Conservation (phyloP, 2,888 invertebrate genomes). For the Diogma glabrata region DNA sequence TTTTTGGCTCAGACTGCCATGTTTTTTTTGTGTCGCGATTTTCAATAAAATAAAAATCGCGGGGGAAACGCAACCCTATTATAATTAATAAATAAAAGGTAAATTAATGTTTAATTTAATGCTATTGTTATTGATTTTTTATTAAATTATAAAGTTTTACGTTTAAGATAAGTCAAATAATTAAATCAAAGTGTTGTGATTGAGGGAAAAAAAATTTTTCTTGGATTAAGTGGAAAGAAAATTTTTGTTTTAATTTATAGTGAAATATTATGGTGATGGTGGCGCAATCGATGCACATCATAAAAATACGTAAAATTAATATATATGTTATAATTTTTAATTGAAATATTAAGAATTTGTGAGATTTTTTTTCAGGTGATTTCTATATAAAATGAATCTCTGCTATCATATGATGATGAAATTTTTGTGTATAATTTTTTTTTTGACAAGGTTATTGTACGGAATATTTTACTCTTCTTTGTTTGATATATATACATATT, state of each 20-base stretch:
- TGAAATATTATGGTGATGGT: conserved; percentile 6
- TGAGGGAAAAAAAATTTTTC: too few relatives aligned
- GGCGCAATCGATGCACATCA: conserved; percentile 8
- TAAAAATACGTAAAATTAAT: too few relatives aligned
- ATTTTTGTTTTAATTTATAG: too few relatives aligned
- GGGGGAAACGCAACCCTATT: too few relatives aligned
- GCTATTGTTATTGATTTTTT: too few relatives aligned
- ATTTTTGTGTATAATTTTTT: background rate
- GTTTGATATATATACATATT: conserved; percentile 1
- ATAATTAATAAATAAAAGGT: too few relatives aligned
- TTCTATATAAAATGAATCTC: conserved; percentile 1
- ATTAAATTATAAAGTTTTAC: too few relatives aligned
- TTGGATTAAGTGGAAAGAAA: too few relatives aligned
- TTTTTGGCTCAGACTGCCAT: conserved; percentile 46
- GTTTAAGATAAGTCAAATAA: too few relatives aligned
- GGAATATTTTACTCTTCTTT: background rate
- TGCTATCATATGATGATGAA: background rate
- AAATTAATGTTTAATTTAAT: too few relatives aligned
- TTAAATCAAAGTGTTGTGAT: too few relatives aligned
- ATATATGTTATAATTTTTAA: conserved; percentile 2
- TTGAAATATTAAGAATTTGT: background rate
- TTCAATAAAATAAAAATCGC: conserved; percentile 8
- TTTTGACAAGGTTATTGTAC: conserved; percentile 10
- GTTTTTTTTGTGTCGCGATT: conserved; percentile 47
- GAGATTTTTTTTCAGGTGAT: conserved; percentile 5